A percentile compares a stretch with the other conserved stretches of the same genome.
Conservation (phyloP, 35 echinoderm and acorn worm species). For the Anneissia japonica region DNA sequence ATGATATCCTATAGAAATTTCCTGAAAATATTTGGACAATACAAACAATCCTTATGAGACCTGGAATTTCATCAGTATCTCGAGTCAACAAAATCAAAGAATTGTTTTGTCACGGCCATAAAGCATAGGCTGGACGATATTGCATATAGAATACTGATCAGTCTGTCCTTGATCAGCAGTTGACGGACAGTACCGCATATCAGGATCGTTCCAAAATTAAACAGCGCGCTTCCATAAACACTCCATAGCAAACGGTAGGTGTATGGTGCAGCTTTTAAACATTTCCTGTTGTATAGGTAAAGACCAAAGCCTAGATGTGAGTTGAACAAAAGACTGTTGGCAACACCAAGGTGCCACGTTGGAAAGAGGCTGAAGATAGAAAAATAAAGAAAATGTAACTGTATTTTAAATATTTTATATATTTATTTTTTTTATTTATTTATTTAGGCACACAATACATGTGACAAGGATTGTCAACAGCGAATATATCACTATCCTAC, state of each 20-base stretch:
- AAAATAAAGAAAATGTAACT: not conserved
- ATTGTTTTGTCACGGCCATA: constrained; percentile 71
- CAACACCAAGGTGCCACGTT: constrained; percentile 74
- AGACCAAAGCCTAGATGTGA: constrained; percentile 82
- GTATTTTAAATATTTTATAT: not conserved
- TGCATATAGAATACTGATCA: constrained; percentile 74
- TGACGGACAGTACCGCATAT: constrained; percentile 74
- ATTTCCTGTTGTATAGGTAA: constrained; percentile 74
- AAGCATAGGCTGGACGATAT: constrained; percentile 64
- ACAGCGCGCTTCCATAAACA: constrained; percentile 85
- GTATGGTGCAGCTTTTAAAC: constrained; percentile 34
- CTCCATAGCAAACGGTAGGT: constrained; percentile 65
- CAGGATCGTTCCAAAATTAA: constrained; percentile 90
- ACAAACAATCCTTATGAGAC: no score
- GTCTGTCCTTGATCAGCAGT: constrained; percentile 51
- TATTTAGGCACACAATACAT: not conserved
- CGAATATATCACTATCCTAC: not conserved
- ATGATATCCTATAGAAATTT: no score
- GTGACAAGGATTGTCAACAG: not conserved
- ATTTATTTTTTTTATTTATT: not conserved
- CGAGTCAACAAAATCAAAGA: constrained; percentile 76
- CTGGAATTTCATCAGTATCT: not conserved
- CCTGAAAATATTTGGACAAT: no score
- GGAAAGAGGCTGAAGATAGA: constrained; percentile 62
- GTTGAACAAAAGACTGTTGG: constrained; percentile 86